Evolutionary conservation across 1,140 invertebrate species (phyloP).

Genomic region (Micrasema longulum): DNA sequence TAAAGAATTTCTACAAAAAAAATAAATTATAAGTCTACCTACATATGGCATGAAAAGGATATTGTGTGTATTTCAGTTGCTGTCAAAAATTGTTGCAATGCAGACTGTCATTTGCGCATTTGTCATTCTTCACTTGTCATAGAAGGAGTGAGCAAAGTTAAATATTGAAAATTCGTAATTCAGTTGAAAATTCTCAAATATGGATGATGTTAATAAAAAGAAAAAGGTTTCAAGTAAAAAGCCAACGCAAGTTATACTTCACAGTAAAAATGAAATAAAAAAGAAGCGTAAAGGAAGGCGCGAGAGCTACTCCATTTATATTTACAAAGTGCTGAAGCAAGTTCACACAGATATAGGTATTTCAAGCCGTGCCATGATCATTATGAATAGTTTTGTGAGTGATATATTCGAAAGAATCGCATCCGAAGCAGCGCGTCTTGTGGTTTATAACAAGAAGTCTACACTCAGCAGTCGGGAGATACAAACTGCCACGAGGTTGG

Average conservation of each 20-base stretch:
- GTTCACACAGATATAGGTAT: slow-evolving; percentile 66
- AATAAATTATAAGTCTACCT: too few relatives aligned
- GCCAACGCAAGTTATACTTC: background rate
- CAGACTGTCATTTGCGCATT: too few relatives aligned
- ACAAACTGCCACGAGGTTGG: slow-evolving; percentile 72
- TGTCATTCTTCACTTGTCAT: too few relatives aligned
- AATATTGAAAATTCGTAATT: too few relatives aligned
- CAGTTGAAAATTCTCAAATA: too few relatives aligned
- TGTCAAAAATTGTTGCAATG: too few relatives aligned
- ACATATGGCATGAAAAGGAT: too few relatives aligned
- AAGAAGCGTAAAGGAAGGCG: slow-evolving; percentile 62
- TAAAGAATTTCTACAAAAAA: too few relatives aligned
- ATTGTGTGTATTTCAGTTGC: too few relatives aligned
- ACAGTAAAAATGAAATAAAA: slow-evolving; percentile 5
- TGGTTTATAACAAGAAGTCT: slow-evolving; percentile 11
- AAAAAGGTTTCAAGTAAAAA: background rate
- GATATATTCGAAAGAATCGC: slow-evolving; percentile 73
- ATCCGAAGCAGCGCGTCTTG: slow-evolving; percentile 61
- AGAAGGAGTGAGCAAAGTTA: too few relatives aligned
- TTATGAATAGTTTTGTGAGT: slow-evolving; percentile 76
- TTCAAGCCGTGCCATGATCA: slow-evolving; percentile 71
- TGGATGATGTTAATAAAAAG: slow-evolving; percentile 3
- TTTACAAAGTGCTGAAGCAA: slow-evolving; percentile 76
- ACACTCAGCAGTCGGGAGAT: slow-evolving; percentile 73
- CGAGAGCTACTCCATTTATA: slow-evolving; percentile 78